Percentiles rank a stretch among this genome's conserved stretches.
Conservation (phyloP, 2,888 invertebrate species). For the Drosophila pegasa region DNA sequence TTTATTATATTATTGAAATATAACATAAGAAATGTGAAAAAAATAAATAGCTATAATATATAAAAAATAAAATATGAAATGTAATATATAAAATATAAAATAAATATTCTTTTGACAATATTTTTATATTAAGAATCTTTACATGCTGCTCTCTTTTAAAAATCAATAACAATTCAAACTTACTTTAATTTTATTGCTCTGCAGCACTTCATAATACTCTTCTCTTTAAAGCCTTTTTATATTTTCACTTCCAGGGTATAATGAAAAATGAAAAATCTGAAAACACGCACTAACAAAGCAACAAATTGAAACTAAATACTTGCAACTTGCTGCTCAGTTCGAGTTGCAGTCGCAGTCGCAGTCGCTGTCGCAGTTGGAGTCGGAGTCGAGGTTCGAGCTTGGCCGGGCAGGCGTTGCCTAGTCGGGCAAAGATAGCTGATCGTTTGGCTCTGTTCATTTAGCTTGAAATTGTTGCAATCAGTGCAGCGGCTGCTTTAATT, state of each 20-base stretch:
- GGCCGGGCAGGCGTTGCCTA: conserved; percentile 16
- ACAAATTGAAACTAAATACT: conserved; percentile 85
- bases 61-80: too few species aligned
- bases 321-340: conserved; percentile 54
- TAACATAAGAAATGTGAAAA: too few species aligned
- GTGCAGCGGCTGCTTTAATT: conserved; percentile 73
- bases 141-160: too few species aligned
- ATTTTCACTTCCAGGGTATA: conserved; percentile 1
- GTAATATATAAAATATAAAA: too few species aligned
- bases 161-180: too few species aligned
- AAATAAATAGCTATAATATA: too few species aligned
- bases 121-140: too few species aligned
- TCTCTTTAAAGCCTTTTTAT: not conserved
- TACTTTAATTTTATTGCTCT: too few species aligned
- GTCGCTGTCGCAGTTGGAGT: conserved; percentile 10
- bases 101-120: too few species aligned
- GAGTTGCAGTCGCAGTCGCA: conserved; percentile 15
- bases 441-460: conserved; percentile 74
- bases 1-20: too few species aligned
- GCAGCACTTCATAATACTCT: too few species aligned
- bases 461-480: conserved; percentile 81
- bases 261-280: conserved; percentile 69
- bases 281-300: conserved; percentile 79
- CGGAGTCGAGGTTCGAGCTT: not conserved
- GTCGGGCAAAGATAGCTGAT: conserved; percentile 45